Evolutionary conservation across 2,888 invertebrate species (phyloP).

Genomic region (Phasia obesa): DNA sequence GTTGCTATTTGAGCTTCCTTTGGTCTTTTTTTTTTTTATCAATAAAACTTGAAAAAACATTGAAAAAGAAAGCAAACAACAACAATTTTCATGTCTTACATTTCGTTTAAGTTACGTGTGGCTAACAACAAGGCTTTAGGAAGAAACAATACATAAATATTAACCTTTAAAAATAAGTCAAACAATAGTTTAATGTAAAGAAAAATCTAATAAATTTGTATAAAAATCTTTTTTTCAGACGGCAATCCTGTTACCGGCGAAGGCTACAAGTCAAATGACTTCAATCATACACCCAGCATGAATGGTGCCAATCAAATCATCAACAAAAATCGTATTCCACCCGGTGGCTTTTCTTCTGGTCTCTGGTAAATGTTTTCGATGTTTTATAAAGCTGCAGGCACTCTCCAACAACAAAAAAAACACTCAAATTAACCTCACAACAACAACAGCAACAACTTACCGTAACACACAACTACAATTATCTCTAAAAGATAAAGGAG

Average conservation of each 20-base stretch:
- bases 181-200: too few relatives aligned
- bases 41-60: too few relatives aligned
- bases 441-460: slow-evolving; percentile 16
- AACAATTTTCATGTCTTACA: too few relatives aligned
- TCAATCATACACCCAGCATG: slow-evolving; percentile 77
- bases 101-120: too few relatives aligned
- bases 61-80: too few relatives aligned
- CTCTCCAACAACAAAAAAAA: slow-evolving; percentile 33
- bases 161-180: too few relatives aligned
- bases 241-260: slow-evolving; percentile 84
- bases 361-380: slow-evolving; percentile 80
- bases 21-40: too few relatives aligned
- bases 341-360: slow-evolving; percentile 82
- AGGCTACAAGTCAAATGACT: slow-evolving; percentile 83
- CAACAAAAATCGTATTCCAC: slow-evolving; percentile 83
- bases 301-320: slow-evolving; percentile 81
- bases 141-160: too few relatives aligned
- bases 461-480: slow-evolving; percentile 12
- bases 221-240: slow-evolving; percentile 75
- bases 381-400: not conserved
- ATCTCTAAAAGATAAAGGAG: slow-evolving; percentile 18
- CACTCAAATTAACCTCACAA: slow-evolving; percentile 40
- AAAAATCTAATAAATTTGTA: not conserved
- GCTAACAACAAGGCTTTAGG: too few relatives aligned
- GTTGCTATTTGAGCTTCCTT: too few relatives aligned